Evolutionary conservation across 2,797 vertebrate genomes (phyloP).

Genomic region (Odontamblyopus lacepedii): DNA sequence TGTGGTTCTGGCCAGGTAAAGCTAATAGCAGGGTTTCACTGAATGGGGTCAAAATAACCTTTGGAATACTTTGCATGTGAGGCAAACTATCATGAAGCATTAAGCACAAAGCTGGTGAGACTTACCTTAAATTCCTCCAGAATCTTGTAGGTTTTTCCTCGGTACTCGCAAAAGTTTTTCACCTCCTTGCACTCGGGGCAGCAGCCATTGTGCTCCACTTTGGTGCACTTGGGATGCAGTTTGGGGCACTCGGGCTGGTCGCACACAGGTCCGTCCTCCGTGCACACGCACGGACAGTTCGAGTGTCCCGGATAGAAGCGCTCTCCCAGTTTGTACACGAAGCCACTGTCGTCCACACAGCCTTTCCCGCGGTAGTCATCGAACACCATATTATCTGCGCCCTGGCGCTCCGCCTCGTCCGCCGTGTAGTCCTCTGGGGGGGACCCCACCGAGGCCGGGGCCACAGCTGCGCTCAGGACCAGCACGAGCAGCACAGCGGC

Average conservation of each 20-base stretch:
- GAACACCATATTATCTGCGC: slow-evolving; percentile 93
- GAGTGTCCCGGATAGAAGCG: slow-evolving; percentile 98
- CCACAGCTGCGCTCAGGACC: slow-evolving; percentile 77
- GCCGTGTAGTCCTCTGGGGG: slow-evolving; percentile 89
- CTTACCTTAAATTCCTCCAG: slow-evolving; percentile 99
- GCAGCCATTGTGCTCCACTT: slow-evolving; percentile 99
- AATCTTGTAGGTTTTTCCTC: slow-evolving; percentile 97
- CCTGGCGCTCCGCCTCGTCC: slow-evolving; percentile 90
- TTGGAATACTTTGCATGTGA: not conserved
- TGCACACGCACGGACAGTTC: slow-evolving; percentile 98
- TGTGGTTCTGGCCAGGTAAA: too few relatives aligned
- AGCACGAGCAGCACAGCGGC: slow-evolving; percentile 87
- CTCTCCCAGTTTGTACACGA: slow-evolving; percentile 98
- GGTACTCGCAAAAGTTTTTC: slow-evolving; percentile 99
- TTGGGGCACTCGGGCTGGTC: slow-evolving; percentile 98
- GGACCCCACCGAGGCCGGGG: slow-evolving; percentile 83
- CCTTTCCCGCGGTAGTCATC: slow-evolving; percentile 99
- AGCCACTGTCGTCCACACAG: slow-evolving; percentile 98
- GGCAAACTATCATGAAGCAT: not conserved
- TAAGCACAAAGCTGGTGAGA: not conserved
- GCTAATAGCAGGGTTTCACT: not conserved
- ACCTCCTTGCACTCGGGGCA: slow-evolving; percentile 99
- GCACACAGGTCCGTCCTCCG: slow-evolving; percentile 97
- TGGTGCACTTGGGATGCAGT: slow-evolving; percentile 99
- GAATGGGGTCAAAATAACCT: not conserved